phyloP scores from a whole-genome alignment of 1,140 invertebrate species.

The Chrysomallon squamiferum region DNA sequence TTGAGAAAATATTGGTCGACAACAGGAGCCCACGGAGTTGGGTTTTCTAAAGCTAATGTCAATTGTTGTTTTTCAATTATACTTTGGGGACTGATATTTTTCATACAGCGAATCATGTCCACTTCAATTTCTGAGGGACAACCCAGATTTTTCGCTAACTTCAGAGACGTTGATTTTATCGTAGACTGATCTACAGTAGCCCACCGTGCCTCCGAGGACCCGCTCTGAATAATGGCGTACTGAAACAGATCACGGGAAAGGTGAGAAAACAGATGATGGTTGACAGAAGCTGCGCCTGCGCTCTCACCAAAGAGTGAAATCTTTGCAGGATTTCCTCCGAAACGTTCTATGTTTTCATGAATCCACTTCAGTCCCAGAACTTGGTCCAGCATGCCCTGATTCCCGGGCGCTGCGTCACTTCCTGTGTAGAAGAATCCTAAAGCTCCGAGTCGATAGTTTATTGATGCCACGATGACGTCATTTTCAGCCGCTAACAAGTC shows the following conservation, averaged over 20 bases:
- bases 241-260: slow-evolving; percentile 83
- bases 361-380: slow-evolving; percentile 77
- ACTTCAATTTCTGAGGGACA: slow-evolving; percentile 59
- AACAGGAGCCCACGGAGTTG: slow-evolving; percentile 47
- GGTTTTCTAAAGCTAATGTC: slow-evolving; percentile 67
- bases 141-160: slow-evolving; percentile 14
- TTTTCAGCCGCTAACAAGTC: slow-evolving; percentile 72
- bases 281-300: slow-evolving; percentile 76
- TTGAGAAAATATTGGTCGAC: slow-evolving; percentile 11
- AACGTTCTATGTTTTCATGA: slow-evolving; percentile 72
- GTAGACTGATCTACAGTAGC: slow-evolving; percentile 85
- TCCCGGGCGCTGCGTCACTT: slow-evolving; percentile 48
- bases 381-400: slow-evolving; percentile 67
- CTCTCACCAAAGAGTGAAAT: slow-evolving; percentile 76
- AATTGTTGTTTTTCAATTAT: slow-evolving; percentile 83
- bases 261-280: slow-evolving; percentile 87
- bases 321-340: slow-evolving; percentile 74
- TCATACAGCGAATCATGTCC: slow-evolving; percentile 80
- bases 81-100: slow-evolving; percentile 72
- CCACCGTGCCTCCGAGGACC: slow-evolving; percentile 79
- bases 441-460: slow-evolving; percentile 79
- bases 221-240: slow-evolving; percentile 72
- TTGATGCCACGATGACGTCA: slow-evolving; percentile 81
- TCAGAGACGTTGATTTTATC: slow-evolving; percentile 72
- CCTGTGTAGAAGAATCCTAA: slow-evolving; percentile 74